A percentile compares a stretch with the other conserved stretches of the same genome.
Conservation (phyloP, 2,888 invertebrate species). For the Campopleginae sp. region DNA sequence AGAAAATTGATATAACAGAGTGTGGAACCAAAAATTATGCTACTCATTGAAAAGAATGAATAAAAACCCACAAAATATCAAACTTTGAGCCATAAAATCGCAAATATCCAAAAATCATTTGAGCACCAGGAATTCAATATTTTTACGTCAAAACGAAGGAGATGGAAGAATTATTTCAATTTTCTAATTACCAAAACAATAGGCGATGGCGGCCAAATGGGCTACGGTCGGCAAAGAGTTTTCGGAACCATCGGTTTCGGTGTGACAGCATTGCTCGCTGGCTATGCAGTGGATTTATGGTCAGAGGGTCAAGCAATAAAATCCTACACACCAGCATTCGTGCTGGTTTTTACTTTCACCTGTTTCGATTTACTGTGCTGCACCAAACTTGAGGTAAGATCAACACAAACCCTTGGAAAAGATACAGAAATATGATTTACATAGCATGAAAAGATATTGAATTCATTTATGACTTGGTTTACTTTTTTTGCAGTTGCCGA, state of each 20-base stretch:
- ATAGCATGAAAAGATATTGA: too few relatives aligned
- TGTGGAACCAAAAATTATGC: background rate
- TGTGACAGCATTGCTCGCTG: conserved; percentile 89
- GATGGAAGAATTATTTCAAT: background rate
- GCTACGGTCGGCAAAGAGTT: conserved; percentile 92
- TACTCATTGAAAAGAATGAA: background rate
- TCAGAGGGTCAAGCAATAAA: conserved; percentile 86
- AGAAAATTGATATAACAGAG: background rate
- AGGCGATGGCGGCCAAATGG: conserved; percentile 89
- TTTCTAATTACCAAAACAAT: conserved; percentile 8
- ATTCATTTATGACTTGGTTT: conserved; percentile 51
- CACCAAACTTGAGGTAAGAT: conserved; percentile 86
- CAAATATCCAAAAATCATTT: background rate
- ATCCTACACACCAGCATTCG: conserved; percentile 90
- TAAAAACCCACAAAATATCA: background rate
- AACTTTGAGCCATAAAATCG: background rate
- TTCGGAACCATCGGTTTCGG: conserved; percentile 95
- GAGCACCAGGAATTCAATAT: background rate
- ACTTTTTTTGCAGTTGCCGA: conserved; percentile 87
- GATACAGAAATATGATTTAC: too few relatives aligned
- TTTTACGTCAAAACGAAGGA: background rate
- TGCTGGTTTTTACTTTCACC: conserved; percentile 88
- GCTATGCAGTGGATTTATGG: conserved; percentile 89
- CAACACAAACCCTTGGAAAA: background rate
- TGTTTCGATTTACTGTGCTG: conserved; percentile 89